Base-by-base conservation (phyloP, 2,888 invertebrate genomes). In the Megastigmus dorsalis region DNA sequence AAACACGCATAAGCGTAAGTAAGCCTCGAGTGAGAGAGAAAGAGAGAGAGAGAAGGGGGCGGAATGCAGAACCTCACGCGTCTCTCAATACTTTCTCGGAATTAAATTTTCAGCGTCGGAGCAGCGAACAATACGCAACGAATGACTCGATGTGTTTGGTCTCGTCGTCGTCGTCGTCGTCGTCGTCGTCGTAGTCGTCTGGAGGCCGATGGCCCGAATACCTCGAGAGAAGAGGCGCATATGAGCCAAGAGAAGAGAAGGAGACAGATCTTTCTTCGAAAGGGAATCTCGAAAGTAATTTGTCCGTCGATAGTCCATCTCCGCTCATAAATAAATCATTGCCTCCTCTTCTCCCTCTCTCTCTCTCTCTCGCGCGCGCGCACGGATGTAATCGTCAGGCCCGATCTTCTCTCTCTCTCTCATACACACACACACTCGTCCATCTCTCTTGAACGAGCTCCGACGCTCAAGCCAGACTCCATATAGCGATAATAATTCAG, bases 271-370 rank as follows among this genome's bases (percentile, higher is more conserved):
- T 66, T 76, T 76, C 76, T 74, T 55, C 74, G 76, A 74, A 76
- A 67, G 68, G 68, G 74, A 77, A 77, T 77, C 74, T 71, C 74
- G 10, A 71, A 63, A 74, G 76, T 71, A 77, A 77, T 77, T 77
- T 77, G 76, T 77, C 76, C 63, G 76, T 76, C 71, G 74, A 74
- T 77, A 77, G 74, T 74, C 74, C 74, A 74, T 74, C 74, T 74
- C 67, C 48, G 55, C 66, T 73, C 73, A 73, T 76, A 76, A 76
- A 76, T 76, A 76, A 76, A 76, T 76, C 76, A 76, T 76, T 66
- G 65, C 72, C 18, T 10, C 30, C 7, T 9, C 10, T 52, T 36
- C 59, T 43, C 43, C 57, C 57, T 50, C 50, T 26, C 2, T 50
- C 26, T 50, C 13, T 50, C 55, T 26, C 15, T 55, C 18, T n/a